Evolutionary conservation across 1,140 invertebrate genomes (phyloP).

Genomic region (Drosophila tristis): DNA sequence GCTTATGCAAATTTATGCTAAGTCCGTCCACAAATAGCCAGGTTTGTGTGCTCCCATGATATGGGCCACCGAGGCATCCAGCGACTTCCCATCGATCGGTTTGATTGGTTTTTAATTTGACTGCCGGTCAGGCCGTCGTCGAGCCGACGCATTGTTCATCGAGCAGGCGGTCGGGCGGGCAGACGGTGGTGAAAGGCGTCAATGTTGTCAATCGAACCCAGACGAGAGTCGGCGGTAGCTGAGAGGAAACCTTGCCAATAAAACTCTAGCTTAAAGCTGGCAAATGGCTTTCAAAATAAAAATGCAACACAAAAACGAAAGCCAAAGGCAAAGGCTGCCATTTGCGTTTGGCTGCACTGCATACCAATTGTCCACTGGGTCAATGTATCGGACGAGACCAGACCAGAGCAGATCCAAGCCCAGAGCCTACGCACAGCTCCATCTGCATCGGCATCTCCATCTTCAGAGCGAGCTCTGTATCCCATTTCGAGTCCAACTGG

Average conservation of each 20-base stretch:
- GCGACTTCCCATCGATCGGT: conserved; percentile 49
- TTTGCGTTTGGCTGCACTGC: conserved; percentile 37
- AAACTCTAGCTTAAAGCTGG: conserved; percentile 24
- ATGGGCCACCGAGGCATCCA: conserved; percentile 27
- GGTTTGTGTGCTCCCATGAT: conserved; percentile 25
- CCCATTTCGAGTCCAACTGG: conserved; percentile 9
- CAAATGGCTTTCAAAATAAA: conserved; percentile 60
- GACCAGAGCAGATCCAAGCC: conserved; percentile 31
- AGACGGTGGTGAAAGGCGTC: conserved; percentile 59
- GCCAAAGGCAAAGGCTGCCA: conserved; percentile 23
- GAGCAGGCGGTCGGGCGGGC: too few relatives aligned
- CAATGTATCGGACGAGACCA: conserved; percentile 63
- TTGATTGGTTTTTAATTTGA: conserved; percentile 73
- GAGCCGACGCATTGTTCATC: not conserved
- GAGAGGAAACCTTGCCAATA: conserved; percentile 66
- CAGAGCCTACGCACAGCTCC: conserved; percentile 32
- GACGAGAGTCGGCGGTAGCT: too few relatives aligned
- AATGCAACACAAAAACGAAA: conserved; percentile 39
- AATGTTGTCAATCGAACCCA: conserved; percentile 49
- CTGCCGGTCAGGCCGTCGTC: conserved; percentile 3
- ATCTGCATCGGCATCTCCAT: conserved; percentile 4
- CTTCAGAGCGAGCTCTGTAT: conserved; percentile 12
- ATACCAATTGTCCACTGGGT: conserved; percentile 78
- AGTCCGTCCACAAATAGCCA: conserved; percentile 44
- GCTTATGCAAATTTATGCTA: conserved; percentile 78